A percentile compares a stretch with the other conserved stretches of the same genome.
Conservation (phyloP, 2,888 invertebrate genomes). For the Gryllus longicercus region DNA sequence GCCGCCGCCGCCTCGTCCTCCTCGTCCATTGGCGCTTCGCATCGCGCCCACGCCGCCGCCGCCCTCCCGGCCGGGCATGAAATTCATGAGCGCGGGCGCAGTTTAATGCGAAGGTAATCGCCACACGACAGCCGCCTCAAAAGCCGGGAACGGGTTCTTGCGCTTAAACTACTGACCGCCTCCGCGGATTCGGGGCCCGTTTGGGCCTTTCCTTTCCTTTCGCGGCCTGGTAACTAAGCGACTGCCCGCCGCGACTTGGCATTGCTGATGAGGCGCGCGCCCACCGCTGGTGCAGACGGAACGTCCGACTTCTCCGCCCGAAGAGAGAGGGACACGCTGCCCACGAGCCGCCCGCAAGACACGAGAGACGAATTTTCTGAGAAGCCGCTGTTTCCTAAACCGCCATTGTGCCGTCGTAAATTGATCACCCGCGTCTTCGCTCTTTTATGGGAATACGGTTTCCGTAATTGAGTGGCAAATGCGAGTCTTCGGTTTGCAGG, state of each 20-base stretch:
- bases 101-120: neutral
- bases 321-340: neutral
- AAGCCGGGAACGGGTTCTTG: neutral
- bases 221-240: neutral
- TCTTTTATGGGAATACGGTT: neutral
- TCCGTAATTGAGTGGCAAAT: neutral
- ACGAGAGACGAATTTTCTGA: neutral
- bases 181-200: neutral
- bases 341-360: neutral
- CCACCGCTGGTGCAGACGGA: neutral
- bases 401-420: neutral
- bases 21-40: neutral
- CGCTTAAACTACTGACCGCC: conserved; percentile 7
- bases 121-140: neutral
- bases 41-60: neutral
- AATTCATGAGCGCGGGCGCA: neutral
- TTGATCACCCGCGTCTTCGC: neutral
- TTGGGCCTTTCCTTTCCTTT: neutral
- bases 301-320: neutral
- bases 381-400: neutral
- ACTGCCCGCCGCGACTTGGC: neutral
- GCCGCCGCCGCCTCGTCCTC: neutral
- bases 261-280: neutral
- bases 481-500: neutral
- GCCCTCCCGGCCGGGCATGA: neutral